Evolutionary conservation across 2,888 invertebrate species (phyloP), one percentile per base, ranked within the genome.

Genomic region (Hemithea aestivaria): DNA sequence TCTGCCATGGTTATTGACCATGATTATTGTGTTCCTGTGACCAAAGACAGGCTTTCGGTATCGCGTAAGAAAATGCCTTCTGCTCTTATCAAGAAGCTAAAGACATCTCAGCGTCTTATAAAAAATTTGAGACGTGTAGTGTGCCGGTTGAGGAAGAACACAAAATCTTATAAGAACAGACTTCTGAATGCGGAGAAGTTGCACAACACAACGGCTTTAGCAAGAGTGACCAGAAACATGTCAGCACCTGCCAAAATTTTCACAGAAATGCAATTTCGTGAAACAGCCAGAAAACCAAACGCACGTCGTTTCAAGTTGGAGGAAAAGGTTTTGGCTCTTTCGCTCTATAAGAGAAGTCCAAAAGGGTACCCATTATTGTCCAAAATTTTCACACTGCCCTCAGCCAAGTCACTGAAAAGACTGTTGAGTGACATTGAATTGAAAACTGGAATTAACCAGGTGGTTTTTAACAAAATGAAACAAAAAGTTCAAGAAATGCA

Each of bases 391-490:
- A 20, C 29, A 5, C 27, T 41, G 9, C 41, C 41, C n/a, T 41
- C 39, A 7, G 1, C 25, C 7, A 53, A 45, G 32, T 23, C 35
- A 2, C 33, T 53, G 28, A 47, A 45, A 35, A 33, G 40, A 7
- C 30, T 57, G 10, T 27, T 53, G 7, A 11, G 28, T 6, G 10
- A 45, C 26, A 42, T 57, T 3, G 35, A 52, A 32, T 12, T 57
- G 23, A 7, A 7, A 6, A 28, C 47, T 6, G 50, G 54, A 1
- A 44, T 51, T 6, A 54, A 51, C 23, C 10, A 27, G 8, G 8
- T 42, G 2, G 40, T 53, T 27, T 52, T 49, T 40, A 32, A 48
- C 25, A 44, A 48, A 45, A 23, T 53, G 6, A 47, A 40, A 20
- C 31, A 48, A 10, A 43, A 35, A n/a, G 24, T 48, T 3, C 9